Evolutionary conservation across 2,888 invertebrate species (phyloP).

Genomic region (Theretra japonica): DNA sequence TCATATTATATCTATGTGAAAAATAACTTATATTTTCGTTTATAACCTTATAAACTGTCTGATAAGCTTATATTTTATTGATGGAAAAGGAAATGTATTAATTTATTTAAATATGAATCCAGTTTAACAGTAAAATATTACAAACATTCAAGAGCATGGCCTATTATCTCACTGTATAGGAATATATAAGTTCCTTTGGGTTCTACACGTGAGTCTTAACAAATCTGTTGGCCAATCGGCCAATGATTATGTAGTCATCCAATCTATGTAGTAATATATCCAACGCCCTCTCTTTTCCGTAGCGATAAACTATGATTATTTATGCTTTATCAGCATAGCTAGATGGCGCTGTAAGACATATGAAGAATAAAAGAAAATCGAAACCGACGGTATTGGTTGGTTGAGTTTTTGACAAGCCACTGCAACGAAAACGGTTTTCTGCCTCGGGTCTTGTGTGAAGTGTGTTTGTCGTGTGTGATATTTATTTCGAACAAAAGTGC

Average conservation of each 20-base stretch:
- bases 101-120: too few species aligned
- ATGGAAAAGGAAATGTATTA: too few species aligned
- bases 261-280: background rate
- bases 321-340: slow-evolving; percentile 30
- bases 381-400: slow-evolving; percentile 52
- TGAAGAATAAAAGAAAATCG: slow-evolving; percentile 66
- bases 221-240: background rate
- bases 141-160: too few species aligned
- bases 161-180: too few species aligned
- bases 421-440: slow-evolving; percentile 82
- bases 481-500: slow-evolving; percentile 69
- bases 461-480: slow-evolving; percentile 77
- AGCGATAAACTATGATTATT: background rate
- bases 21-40: too few species aligned
- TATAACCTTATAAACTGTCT: too few species aligned
- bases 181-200: too few species aligned
- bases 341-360: slow-evolving; percentile 60
- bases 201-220: too few species aligned
- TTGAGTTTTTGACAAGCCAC: slow-evolving; percentile 54
- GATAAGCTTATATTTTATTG: too few species aligned
- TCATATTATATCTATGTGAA: too few species aligned
- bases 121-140: too few species aligned
- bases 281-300: background rate
- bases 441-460: slow-evolving; percentile 80
- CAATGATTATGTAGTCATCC: background rate